A percentile compares a stretch with the other conserved stretches of the same genome.
Conservation (phyloP, 1,140 invertebrate species). For the Venturia canescens region DNA sequence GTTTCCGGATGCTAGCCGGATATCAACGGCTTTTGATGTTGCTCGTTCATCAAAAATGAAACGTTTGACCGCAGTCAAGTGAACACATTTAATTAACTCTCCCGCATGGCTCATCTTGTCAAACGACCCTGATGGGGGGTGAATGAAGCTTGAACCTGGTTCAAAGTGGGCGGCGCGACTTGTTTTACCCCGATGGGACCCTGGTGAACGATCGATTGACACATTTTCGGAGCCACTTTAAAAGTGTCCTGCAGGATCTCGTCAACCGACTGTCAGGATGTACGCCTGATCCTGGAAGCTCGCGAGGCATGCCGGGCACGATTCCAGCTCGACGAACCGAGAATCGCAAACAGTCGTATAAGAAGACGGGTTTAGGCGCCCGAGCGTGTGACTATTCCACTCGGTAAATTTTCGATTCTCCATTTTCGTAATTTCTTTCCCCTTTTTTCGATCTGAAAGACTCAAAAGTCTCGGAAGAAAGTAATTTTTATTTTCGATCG, state of each 20-base stretch:
- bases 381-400: not conserved
- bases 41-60: constrained; percentile 69
- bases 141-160: constrained; percentile 28
- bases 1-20: constrained; percentile 65
- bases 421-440: no score
- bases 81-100: constrained; percentile 40
- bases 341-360: constrained; percentile 40
- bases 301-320: constrained; percentile 69
- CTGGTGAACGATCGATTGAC: constrained; percentile 43
- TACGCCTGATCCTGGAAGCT: constrained; percentile 69
- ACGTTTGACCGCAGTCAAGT: constrained; percentile 14
- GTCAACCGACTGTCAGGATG: constrained; percentile 56
- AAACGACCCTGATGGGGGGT: not conserved
- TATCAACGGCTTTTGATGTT: constrained; percentile 75
- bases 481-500: no score
- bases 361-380: constrained; percentile 36
- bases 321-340: constrained; percentile 58
- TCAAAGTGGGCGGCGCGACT: constrained; percentile 22
- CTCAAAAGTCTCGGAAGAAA: no score
- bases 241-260: constrained; percentile 38
- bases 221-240: constrained; percentile 52
- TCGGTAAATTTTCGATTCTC: no score
- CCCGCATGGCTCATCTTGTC: not conserved
- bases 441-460: no score
- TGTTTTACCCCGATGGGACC: constrained; percentile 33